A percentile compares a stretch with the other conserved stretches of the same genome.
These are phyloP conservation scores for Adrianichthys oophorus DNA, from an alignment of 2,797 vertebrate genomes.

Conservation along the genomic window DNA sequence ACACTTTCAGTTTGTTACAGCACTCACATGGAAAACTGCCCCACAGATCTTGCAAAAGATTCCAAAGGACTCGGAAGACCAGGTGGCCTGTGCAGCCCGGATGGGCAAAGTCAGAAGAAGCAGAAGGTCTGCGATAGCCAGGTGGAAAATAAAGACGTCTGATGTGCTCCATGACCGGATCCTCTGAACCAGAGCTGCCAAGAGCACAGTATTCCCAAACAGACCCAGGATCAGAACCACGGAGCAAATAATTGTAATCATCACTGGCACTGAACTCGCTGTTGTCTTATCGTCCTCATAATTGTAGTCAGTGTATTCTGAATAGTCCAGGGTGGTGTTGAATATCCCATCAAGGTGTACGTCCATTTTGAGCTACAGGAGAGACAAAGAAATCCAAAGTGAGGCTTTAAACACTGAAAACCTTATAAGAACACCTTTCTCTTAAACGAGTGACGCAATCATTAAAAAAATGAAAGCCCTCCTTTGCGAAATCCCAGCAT, in stretches of 20 bases:
- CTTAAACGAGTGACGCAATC: too few relatives aligned
- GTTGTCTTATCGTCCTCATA: conserved; percentile 2
- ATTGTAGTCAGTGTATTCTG: conserved; percentile 22
- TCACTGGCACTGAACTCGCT: conserved; percentile 4
- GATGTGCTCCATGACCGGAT: conserved; percentile 67
- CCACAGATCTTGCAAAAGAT: conserved; percentile 77
- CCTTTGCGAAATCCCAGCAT: too few relatives aligned
- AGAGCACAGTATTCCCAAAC: conserved; percentile 74
- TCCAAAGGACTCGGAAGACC: conserved; percentile 48
- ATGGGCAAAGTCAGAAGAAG: conserved; percentile 82
- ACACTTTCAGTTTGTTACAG: background rate
- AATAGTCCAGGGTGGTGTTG: conserved; percentile 47
- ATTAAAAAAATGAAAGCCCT: too few relatives aligned
- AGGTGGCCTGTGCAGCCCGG: conserved; percentile 70
- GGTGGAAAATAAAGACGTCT: conserved; percentile 80
- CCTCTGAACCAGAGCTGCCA: conserved; percentile 64
- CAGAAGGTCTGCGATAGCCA: conserved; percentile 74
- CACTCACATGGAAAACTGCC: conserved; percentile 77
- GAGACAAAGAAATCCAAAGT: conserved; percentile 15
- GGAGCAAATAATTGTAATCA: conserved; percentile 68
- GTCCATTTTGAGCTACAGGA: conserved; percentile 8
- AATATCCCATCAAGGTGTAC: conserved; percentile 62
- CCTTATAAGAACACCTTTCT: too few relatives aligned
- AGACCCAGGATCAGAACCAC: conserved; percentile 74
- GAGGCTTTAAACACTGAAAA: background rate